Evolutionary conservation across 2,888 invertebrate species (phyloP).

Genomic region (Heliconius erato): DNA sequence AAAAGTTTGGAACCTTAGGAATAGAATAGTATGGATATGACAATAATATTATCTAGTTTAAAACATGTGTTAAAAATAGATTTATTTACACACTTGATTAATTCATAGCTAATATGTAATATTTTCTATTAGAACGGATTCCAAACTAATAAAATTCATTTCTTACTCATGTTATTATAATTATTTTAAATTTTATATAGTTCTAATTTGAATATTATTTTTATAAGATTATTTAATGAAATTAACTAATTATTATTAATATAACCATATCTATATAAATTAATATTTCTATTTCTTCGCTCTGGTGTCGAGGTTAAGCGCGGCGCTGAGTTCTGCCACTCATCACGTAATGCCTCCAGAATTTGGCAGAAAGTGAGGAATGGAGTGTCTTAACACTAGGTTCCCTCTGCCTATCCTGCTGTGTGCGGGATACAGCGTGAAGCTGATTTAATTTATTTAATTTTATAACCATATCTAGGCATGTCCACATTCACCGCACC

Average conservation of each 20-base stretch:
- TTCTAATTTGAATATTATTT: not conserved
- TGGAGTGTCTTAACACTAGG: too few relatives aligned
- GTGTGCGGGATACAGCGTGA: too few relatives aligned
- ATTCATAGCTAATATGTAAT: not conserved
- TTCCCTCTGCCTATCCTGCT: too few relatives aligned
- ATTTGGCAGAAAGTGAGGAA: too few relatives aligned
- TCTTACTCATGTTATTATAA: not conserved
- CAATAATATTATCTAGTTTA: not conserved
- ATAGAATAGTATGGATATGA: slow-evolving; percentile 63
- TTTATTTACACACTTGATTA: not conserved
- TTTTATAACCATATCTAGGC: not conserved
- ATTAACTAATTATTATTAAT: too few relatives aligned
- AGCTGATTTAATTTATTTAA: not conserved
- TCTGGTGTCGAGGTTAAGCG: too few relatives aligned
- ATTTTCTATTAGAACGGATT: not conserved
- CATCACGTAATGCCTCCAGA: too few relatives aligned
- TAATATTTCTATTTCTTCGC: too few relatives aligned
- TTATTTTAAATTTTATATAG: not conserved
- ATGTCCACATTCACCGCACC: slow-evolving; percentile 3
- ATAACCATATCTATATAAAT: not conserved
- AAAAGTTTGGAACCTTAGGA: slow-evolving; percentile 65
- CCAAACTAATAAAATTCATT: not conserved
- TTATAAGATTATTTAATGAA: too few relatives aligned
- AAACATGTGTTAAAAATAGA: not conserved
- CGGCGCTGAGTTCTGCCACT: too few relatives aligned